Conservation (phyloP, 1,140 invertebrate species). For the Frieseomelitta varia region DNA sequence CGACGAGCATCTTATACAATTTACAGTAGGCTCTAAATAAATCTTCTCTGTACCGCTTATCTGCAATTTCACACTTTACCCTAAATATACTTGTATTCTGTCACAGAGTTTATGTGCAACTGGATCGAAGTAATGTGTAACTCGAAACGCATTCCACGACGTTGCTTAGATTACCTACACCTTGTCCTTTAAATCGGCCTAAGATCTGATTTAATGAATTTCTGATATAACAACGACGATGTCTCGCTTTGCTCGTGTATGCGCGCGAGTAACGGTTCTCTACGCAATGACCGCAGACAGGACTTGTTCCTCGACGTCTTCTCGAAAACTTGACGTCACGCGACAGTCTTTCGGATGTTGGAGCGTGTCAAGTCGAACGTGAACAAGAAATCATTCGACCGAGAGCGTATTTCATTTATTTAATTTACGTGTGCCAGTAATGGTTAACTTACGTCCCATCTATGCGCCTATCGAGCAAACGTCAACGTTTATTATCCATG, state of each 20-base stretch:
- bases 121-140: not conserved
- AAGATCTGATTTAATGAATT: not conserved
- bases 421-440: conserved; percentile 43
- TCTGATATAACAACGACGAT: not conserved
- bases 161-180: not conserved
- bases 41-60: not conserved
- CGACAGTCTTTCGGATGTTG: not conserved
- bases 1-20: not conserved
- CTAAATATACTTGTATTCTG: not conserved
- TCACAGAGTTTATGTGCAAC: no score
- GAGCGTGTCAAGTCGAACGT: not conserved
- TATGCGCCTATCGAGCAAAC: conserved; percentile 38
- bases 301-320: not conserved
- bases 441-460: conserved; percentile 31
- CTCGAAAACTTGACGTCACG: not conserved
- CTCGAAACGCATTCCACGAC: not conserved
- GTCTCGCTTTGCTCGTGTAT: not conserved
- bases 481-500: conserved; percentile 53
- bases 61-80: not conserved
- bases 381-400: not conserved
- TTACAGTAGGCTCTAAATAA: not conserved
- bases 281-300: conserved; percentile 1
- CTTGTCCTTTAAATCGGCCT: not conserved
- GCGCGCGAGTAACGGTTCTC: conserved; percentile 19
- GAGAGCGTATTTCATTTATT: conserved; percentile 24